Conservation (phyloP, 92 coral and sea anemone genomes). For the Scolanthus callimorphus region DNA sequence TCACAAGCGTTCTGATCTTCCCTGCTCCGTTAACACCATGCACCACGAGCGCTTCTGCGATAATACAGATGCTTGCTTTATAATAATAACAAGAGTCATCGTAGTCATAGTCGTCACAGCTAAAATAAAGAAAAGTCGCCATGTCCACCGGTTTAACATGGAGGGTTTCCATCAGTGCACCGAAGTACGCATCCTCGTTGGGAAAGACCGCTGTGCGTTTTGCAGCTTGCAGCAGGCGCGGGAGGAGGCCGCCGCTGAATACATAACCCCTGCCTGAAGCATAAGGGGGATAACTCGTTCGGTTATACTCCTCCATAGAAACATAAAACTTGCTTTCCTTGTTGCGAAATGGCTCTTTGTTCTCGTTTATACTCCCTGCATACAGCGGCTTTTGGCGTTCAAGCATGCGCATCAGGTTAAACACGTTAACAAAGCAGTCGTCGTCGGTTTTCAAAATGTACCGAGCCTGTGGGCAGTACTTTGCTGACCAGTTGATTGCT, state of each 20-base stretch:
- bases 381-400: constrained; percentile 54
- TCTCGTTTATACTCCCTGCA: constrained; percentile 30
- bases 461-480: constrained; percentile 38
- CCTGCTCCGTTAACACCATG: no score
- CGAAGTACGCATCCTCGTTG: constrained; percentile 79
- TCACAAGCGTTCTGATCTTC: no score
- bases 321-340: not conserved
- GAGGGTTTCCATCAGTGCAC: constrained; percentile 46
- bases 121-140: constrained; percentile 51
- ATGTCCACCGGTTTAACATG: constrained; percentile 47
- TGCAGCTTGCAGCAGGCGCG: constrained; percentile 39
- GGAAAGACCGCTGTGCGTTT: constrained; percentile 42
- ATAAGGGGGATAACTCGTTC: constrained; percentile 6
- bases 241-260: constrained; percentile 65
- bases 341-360: constrained; percentile 30
- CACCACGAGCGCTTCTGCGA: no score
- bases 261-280: constrained; percentile 81
- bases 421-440: constrained; percentile 60
- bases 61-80: no score
- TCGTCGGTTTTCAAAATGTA: constrained; percentile 77
- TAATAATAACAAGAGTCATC: no score
- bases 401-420: constrained; percentile 17
- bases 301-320: constrained; percentile 33
- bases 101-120: no score
- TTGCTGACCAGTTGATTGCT: constrained; percentile 51